phyloP scores from a whole-genome alignment of 2,113 vertebrate genomes.

The Chaenocephalus aceratus region DNA sequence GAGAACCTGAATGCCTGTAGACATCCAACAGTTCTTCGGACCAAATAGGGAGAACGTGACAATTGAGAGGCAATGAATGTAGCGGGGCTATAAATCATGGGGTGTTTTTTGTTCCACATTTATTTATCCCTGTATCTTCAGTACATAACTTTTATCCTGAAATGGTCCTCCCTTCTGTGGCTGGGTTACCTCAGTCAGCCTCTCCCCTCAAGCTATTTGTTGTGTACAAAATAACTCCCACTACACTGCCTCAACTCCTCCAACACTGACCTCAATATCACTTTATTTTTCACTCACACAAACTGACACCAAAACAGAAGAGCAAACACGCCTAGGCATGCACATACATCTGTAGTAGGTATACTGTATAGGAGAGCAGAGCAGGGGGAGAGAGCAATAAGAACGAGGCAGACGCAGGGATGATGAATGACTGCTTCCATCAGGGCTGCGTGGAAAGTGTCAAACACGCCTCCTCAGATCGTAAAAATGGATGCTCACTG shows the following conservation, averaged over 20 bases:
- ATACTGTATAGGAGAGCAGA: background rate
- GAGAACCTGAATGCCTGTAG: too few relatives aligned
- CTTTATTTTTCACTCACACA: slow-evolving; percentile 28
- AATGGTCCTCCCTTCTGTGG: background rate
- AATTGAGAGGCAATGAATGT: too few relatives aligned
- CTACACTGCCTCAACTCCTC: slow-evolving; percentile 30
- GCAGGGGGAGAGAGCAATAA: slow-evolving; percentile 2
- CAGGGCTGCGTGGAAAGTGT: slow-evolving; percentile 34
- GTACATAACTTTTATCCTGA: slow-evolving; percentile 13
- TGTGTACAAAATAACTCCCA: slow-evolving; percentile 56
- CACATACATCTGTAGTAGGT: slow-evolving; percentile 26
- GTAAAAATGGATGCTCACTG: slow-evolving; percentile 30
- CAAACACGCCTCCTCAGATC: slow-evolving; percentile 57
- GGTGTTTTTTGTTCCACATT: background rate
- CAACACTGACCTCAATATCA: slow-evolving; percentile 42
- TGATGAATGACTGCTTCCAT: slow-evolving; percentile 29
- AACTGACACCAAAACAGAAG: slow-evolving; percentile 3
- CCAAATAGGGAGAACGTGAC: background rate
- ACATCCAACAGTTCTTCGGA: background rate
- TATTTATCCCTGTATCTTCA: background rate
- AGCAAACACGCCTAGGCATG: slow-evolving; percentile 14
- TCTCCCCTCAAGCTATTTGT: slow-evolving; percentile 39
- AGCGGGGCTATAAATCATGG: background rate
- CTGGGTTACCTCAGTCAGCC: slow-evolving; percentile 18
- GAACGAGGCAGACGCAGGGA: slow-evolving; percentile 19